phyloP scores from a whole-genome alignment of 2,888 invertebrate species.

The Plutella xylostella region DNA sequence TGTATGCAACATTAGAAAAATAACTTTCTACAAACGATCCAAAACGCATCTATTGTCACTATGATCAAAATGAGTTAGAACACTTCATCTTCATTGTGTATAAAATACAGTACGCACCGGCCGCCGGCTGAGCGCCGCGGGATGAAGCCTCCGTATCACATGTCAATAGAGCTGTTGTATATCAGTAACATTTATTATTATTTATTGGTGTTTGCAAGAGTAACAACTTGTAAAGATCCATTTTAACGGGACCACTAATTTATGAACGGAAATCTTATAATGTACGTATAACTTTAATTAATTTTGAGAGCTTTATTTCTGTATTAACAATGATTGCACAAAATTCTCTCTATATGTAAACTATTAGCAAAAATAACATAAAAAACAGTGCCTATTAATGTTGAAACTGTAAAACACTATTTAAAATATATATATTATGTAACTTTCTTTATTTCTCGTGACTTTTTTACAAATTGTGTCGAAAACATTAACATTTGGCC shows the following conservation, averaged over 20 bases:
- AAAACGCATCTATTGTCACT: constrained; percentile 29
- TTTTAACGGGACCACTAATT: no score
- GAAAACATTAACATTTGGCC: constrained; percentile 50
- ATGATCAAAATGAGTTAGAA: constrained; percentile 32
- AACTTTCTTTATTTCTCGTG: constrained; percentile 17
- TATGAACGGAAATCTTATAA: no score
- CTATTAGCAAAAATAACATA: constrained; percentile 47
- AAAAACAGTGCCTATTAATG: constrained; percentile 40
- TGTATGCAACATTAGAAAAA: constrained; percentile 49
- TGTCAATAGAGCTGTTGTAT: no score
- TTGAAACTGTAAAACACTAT: constrained; percentile 46
- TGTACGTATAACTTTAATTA: no score
- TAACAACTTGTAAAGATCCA: no score
- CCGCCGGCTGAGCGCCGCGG: no score
- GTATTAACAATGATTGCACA: not conserved
- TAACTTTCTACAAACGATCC: constrained; percentile 41
- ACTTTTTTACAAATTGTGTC: constrained; percentile 32
- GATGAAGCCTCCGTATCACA: not conserved
- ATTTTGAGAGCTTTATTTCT: not conserved
- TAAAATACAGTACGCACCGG: no score
- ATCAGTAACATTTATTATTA: no score
- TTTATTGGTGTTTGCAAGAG: no score
- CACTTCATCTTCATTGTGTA: constrained; percentile 16
- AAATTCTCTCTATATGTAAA: constrained; percentile 33
- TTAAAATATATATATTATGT: constrained; percentile 44